Evolutionary conservation across 1,140 invertebrate genomes (phyloP), one percentile per base, ranked within the genome.

Genomic region (Drosophila suzukii): DNA sequence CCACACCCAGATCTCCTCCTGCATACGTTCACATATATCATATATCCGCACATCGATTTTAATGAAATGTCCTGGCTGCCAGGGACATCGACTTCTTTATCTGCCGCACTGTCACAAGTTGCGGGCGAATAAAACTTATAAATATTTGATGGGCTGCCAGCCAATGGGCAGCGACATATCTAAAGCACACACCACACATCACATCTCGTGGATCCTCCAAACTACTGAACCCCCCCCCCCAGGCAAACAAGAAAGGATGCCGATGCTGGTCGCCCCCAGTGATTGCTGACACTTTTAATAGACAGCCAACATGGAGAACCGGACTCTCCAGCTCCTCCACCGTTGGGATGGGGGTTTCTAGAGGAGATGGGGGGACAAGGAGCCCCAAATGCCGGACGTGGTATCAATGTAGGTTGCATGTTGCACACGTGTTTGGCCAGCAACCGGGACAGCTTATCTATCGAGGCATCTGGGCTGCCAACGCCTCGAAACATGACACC

Each of bases 281-380:
- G 68, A 74, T 77, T 70, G 83, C 75, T 68, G 83, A 80, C 79
- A 84, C 81, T 89, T 68, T 89, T 80, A 89, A 88, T 89, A 88
- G 83, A 88, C 84, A 79, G 63, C 54, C 68, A 74, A 74, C 79
- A 77, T 68, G 38, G 78, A 53, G 59, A 65, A 43, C 32, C 11
- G 44, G 46, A 66, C 53, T 10, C 41, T 4, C 34, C 15, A 27
- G 32, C 43, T 12, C 17, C 43, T 34, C 32, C 8, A 34, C 8
- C 17, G 12, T 6, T 32, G 57, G 27, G 12, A 10, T 32, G 57
- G 27, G 27, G 27, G 27, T 10, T 10, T 11, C 13, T 30, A 4
- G n/a, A 0, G 39, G 32, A n/a, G 24, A 11, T n/a, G 43, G 15
- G 4, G 4, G 15, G 4, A 47, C 60, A 17, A 8, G 34, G 39